Conservation (phyloP, 2,113 vertebrate genomes). For the Rana temporaria region DNA sequence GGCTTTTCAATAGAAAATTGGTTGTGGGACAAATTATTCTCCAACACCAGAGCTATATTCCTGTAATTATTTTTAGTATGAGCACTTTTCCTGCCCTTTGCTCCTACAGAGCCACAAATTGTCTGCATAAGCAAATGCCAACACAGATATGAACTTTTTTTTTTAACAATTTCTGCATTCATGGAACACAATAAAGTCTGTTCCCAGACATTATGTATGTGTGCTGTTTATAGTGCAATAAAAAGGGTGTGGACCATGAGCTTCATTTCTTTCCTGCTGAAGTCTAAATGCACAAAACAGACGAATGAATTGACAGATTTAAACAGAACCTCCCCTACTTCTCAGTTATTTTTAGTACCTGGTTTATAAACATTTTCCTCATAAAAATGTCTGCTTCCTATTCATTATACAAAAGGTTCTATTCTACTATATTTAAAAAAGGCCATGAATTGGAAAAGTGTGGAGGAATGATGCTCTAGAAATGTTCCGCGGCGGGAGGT, state of each 20-base stretch:
- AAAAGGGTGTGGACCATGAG: neutral
- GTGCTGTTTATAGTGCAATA: no score
- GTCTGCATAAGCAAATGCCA: no score
- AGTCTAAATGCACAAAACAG: neutral
- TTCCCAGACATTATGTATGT: no score
- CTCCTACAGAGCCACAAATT: no score
- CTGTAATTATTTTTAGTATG: no score
- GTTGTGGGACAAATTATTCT: no score
- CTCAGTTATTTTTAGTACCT: conserved; percentile 4
- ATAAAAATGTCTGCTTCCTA: conserved; percentile 16
- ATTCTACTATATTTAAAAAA: conserved; percentile 21
- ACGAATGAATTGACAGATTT: neutral
- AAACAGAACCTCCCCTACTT: neutral
- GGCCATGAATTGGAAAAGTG: neutral
- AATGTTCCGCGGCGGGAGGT: neutral
- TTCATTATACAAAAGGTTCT: neutral
- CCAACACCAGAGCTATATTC: no score
- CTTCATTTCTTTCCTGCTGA: neutral
- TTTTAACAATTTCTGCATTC: no score
- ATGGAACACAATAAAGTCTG: no score
- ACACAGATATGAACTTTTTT: no score
- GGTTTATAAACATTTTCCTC: neutral
- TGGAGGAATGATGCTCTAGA: neutral
- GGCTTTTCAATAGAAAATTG: no score
- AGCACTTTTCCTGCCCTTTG: no score